Evolutionary conservation across 2,888 invertebrate genomes (phyloP).

Genomic region (Sesamia inferens): DNA sequence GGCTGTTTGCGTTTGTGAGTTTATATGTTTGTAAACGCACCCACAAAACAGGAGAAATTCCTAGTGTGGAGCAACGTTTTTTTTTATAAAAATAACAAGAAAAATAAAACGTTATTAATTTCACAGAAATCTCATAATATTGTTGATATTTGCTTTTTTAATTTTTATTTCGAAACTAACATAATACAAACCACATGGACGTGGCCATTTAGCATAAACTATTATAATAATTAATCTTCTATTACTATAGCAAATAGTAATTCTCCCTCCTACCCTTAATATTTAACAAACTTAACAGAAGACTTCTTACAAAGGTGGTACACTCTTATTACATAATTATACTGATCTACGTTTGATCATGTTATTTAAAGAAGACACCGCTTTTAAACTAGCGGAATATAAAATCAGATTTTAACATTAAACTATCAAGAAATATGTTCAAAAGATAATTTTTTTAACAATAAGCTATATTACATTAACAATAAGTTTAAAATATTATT

Average conservation of each 20-base stretch:
- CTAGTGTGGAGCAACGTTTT: no score
- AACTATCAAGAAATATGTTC: slow-evolving; percentile 21
- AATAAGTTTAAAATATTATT: no score
- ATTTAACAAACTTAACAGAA: slow-evolving; percentile 33
- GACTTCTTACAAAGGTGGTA: slow-evolving; percentile 27
- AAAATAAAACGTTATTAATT: no score
- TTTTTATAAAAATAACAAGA: no score
- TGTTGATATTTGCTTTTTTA: slow-evolving; percentile 23
- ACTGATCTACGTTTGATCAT: slow-evolving; percentile 21
- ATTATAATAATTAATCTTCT: not conserved
- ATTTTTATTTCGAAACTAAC: slow-evolving; percentile 17
- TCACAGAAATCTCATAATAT: slow-evolving; percentile 57
- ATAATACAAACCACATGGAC: slow-evolving; percentile 21
- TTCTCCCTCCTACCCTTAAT: slow-evolving; percentile 36
- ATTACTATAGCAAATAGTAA: slow-evolving; percentile 44
- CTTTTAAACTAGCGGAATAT: slow-evolving; percentile 12
- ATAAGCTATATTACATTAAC: not conserved
- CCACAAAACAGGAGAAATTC: no score
- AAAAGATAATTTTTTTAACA: slow-evolving; percentile 4
- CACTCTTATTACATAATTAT: slow-evolving; percentile 19
- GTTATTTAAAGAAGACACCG: not conserved
- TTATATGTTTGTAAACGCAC: no score
- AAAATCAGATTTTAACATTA: slow-evolving; percentile 11
- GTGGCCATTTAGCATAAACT: slow-evolving; percentile 13
- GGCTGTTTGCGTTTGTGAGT: no score